These are phyloP conservation scores for Gymnodraco acuticeps DNA, from an alignment of 2,797 vertebrate species.

Conservation along the genomic window DNA sequence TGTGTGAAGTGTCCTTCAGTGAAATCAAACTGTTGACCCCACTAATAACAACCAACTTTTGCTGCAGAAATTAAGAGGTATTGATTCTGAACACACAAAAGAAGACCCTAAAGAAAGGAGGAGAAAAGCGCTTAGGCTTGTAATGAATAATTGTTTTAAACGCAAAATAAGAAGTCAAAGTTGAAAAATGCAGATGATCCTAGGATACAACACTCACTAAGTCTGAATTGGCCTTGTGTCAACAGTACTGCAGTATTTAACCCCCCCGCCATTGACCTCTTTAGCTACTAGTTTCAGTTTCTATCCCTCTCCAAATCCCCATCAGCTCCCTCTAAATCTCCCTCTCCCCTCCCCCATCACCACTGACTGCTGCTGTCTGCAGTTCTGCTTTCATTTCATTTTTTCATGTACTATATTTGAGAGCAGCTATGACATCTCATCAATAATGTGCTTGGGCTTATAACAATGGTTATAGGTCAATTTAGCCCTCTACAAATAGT, in stretches of 20 bases:
- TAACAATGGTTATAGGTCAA: not conserved
- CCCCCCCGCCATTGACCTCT: slow-evolving; percentile 54
- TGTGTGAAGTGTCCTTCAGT: not conserved
- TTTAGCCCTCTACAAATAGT: not conserved
- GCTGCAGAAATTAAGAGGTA: not conserved
- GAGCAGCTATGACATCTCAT: not conserved
- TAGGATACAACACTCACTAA: slow-evolving; percentile 16
- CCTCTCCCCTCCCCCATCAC: slow-evolving; percentile 37
- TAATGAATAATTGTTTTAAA: too few species aligned
- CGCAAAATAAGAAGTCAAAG: not conserved
- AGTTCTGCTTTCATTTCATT: not conserved
- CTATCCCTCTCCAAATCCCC: slow-evolving; percentile 63
- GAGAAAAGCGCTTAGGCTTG: too few species aligned
- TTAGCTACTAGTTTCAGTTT: slow-evolving; percentile 72
- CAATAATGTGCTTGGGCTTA: not conserved
- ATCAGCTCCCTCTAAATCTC: slow-evolving; percentile 54
- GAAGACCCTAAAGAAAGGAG: not conserved
- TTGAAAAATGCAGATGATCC: slow-evolving; percentile 4
- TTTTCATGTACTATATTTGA: too few species aligned
- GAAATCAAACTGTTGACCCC: too few species aligned
- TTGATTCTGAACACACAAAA: not conserved
- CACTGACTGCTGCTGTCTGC: not conserved
- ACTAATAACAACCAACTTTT: not conserved
- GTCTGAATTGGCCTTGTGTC: slow-evolving; percentile 34
- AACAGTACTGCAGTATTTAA: slow-evolving; percentile 38